Evolutionary conservation across 2,888 invertebrate species (phyloP).

Genomic region (Cabera pusaria): DNA sequence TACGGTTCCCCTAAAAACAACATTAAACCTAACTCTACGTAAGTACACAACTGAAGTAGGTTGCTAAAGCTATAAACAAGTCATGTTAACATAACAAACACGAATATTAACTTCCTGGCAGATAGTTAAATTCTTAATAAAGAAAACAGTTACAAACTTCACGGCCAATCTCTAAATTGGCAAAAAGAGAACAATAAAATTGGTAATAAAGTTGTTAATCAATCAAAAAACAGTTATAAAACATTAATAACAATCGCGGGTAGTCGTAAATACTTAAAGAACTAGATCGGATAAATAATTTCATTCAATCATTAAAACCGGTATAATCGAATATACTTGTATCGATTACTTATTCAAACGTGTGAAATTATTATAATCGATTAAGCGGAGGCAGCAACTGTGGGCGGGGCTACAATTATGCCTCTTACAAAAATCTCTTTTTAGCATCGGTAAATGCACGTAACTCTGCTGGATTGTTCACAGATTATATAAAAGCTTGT

Average conservation of each 20-base stretch:
- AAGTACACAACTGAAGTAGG: too few relatives aligned
- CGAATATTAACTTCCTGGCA: background rate
- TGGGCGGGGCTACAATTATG: too few relatives aligned
- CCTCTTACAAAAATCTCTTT: too few relatives aligned
- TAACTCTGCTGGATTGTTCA: too few relatives aligned
- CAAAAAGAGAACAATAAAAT: conserved; percentile 19
- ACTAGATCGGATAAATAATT: conserved; percentile 20
- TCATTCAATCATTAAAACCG: conserved; percentile 23
- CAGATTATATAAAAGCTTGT: too few relatives aligned
- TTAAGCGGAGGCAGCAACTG: conserved; percentile 2
- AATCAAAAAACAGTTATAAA: conserved; percentile 21
- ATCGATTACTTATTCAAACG: conserved; percentile 18
- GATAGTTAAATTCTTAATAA: too few relatives aligned
- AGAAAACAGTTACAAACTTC: conserved; percentile 12
- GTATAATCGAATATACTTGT: conserved; percentile 16
- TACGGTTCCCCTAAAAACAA: too few relatives aligned
- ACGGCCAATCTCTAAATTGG: conserved; percentile 8
- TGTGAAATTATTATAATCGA: conserved; percentile 25
- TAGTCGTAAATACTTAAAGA: conserved; percentile 19
- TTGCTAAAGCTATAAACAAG: background rate
- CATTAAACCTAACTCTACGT: too few relatives aligned
- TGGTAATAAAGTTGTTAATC: conserved; percentile 20
- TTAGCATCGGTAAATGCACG: too few relatives aligned
- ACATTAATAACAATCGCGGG: conserved; percentile 20
- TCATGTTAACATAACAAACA: conserved; percentile 12